phyloP scores from a whole-genome alignment of 2,888 invertebrate species.

The Cephonodes hylas region DNA sequence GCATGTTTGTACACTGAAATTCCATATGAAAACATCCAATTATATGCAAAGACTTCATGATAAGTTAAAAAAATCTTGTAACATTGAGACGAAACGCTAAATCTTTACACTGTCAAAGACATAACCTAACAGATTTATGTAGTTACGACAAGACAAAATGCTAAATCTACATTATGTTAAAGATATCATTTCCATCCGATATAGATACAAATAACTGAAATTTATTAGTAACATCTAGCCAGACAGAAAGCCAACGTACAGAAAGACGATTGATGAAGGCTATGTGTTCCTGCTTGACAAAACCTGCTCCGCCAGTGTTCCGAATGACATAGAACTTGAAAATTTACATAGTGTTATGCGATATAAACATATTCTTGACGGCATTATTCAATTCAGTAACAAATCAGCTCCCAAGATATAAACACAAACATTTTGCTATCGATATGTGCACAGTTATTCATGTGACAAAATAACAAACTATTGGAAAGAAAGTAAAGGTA shows the following conservation, averaged over 20 bases:
- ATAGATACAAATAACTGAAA: neutral
- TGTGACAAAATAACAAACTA: neutral
- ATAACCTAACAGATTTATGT: too few species aligned
- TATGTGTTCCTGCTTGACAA: slow-evolving; percentile 15
- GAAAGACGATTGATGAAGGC: neutral
- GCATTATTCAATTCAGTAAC: slow-evolving; percentile 42
- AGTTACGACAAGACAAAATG: too few species aligned
- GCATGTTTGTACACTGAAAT: too few species aligned
- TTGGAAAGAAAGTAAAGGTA: neutral
- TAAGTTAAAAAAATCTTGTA: too few species aligned
- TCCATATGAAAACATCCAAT: too few species aligned
- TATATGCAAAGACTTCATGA: too few species aligned
- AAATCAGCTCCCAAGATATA: neutral
- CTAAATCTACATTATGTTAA: too few species aligned
- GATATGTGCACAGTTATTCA: neutral
- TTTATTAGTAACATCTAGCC: neutral
- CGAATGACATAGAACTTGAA: slow-evolving; percentile 72
- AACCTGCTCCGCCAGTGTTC: slow-evolving; percentile 52
- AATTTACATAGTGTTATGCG: slow-evolving; percentile 63
- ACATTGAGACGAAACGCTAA: too few species aligned
- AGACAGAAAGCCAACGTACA: neutral
- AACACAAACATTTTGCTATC: neutral
- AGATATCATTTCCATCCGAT: neutral
- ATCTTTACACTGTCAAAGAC: too few species aligned
- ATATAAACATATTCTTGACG: slow-evolving; percentile 53